These are phyloP conservation scores for Sphaeramia orbicularis DNA, from an alignment of 2,797 vertebrate species.

Conservation along the genomic window DNA sequence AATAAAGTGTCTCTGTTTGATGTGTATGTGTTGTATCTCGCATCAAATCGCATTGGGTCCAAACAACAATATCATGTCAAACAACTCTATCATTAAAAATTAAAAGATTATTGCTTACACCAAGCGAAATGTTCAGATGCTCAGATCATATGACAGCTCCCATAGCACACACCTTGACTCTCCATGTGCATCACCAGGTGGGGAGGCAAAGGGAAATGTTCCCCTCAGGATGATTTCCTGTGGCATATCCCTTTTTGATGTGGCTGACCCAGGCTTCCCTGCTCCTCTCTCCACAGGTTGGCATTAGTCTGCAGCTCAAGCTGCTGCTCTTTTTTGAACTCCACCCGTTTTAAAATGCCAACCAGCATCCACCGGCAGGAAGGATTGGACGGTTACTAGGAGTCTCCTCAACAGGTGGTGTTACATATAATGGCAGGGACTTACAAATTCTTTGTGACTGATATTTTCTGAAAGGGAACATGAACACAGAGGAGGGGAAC, in stretches of 20 bases:
- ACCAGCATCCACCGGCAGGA: slow-evolving; percentile 56
- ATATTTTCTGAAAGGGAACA: slow-evolving; percentile 9
- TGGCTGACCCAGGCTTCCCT: slow-evolving; percentile 51
- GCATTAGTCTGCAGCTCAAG: slow-evolving; percentile 65
- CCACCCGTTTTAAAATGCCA: slow-evolving; percentile 74
- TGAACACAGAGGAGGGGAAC: neutral
- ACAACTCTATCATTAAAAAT: neutral
- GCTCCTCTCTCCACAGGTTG: slow-evolving; percentile 53
- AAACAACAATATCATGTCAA: slow-evolving; percentile 6
- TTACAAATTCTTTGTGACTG: slow-evolving; percentile 1
- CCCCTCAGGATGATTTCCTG: slow-evolving; percentile 51
- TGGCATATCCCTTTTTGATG: slow-evolving; percentile 72
- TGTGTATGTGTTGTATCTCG: slow-evolving; percentile 6
- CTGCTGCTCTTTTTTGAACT: slow-evolving; percentile 73
- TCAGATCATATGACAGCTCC: slow-evolving; percentile 3
- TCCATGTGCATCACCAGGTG: slow-evolving; percentile 32
- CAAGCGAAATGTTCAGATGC: neutral
- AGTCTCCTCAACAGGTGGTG: slow-evolving; percentile 60
- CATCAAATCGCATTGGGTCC: slow-evolving; percentile 1
- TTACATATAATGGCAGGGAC: slow-evolving; percentile 8
- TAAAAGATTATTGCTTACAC: neutral
- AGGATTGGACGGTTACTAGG: slow-evolving; percentile 34
- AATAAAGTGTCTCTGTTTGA: slow-evolving; percentile 8
- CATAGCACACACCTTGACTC: slow-evolving; percentile 31
- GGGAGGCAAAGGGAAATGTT: slow-evolving; percentile 32